A percentile compares a stretch with the other conserved stretches of the same genome.
Conservation (phyloP, 2,888 invertebrate genomes). For the Heteromyza rotundicornis region DNA sequence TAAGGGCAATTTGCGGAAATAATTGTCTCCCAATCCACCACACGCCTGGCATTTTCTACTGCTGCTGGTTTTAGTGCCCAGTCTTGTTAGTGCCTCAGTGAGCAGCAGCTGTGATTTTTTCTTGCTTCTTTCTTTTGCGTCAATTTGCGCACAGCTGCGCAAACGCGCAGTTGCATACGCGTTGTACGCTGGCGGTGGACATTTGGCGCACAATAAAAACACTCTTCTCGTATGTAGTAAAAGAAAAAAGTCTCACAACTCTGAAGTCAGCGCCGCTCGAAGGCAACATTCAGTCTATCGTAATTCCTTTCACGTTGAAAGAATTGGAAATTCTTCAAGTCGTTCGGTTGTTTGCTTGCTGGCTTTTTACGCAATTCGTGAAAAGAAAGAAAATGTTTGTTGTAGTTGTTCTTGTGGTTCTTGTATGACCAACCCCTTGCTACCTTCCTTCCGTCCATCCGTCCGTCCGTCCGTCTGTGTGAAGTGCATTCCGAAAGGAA, state of each 20-base stretch:
- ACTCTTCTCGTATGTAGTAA: neutral
- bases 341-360: too few relatives aligned
- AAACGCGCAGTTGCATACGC: conserved; percentile 20
- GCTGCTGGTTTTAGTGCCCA: too few relatives aligned
- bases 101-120: conserved; percentile 39
- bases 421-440: conserved; percentile 8
- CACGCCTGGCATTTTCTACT: conserved; percentile 12
- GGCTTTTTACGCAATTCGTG: neutral
- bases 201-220: conserved; percentile 15
- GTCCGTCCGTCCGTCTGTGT: conserved; percentile 3
- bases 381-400: conserved; percentile 15
- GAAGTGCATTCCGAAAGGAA: neutral
- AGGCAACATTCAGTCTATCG: conserved; percentile 33
- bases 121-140: too few relatives aligned
- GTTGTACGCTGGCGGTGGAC: conserved; percentile 8
- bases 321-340: conserved; percentile 28
- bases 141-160: conserved; percentile 31
- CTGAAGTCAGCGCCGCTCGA: neutral
- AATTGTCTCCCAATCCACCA: conserved; percentile 26
- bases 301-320: conserved; percentile 36
- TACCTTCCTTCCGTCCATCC: neutral
- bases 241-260: neutral
- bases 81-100: too few relatives aligned
- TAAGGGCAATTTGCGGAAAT: conserved; percentile 37
- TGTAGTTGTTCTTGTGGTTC: conserved; percentile 15